Percentiles rank a stretch among this genome's conserved stretches.
Evolutionary conservation across 1,140 invertebrate species (phyloP).

Genomic region (Procambarus virginalis): DNA sequence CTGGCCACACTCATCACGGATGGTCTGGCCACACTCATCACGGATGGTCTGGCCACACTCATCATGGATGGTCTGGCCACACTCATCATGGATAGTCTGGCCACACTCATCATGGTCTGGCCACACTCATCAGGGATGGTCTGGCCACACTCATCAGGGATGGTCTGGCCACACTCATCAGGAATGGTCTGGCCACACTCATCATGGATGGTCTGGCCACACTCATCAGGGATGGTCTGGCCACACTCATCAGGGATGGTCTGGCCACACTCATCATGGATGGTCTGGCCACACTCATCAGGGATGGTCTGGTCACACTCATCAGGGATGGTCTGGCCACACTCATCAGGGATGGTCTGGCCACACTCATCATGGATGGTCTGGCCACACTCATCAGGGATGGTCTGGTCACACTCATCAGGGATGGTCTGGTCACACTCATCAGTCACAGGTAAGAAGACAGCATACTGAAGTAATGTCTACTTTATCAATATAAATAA

Average conservation of each 20-base stretch:
- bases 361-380: not conserved
- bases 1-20: constrained; percentile 47
- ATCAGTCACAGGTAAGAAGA: constrained; percentile 41
- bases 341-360: constrained; percentile 13
- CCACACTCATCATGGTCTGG: constrained; percentile 22
- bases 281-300: constrained; percentile 50
- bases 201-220: not conserved
- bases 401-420: not conserved
- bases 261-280: not conserved
- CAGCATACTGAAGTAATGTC: constrained; percentile 27
- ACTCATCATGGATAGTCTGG: constrained; percentile 24
- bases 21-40: not conserved
- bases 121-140: no score
- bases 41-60: constrained; percentile 52
- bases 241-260: constrained; percentile 28
- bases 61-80: not conserved
- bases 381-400: constrained; percentile 43
- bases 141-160: no score
- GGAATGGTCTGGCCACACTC: constrained; percentile 52
- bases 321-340: constrained; percentile 34
- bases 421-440: constrained; percentile 46
- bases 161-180: not conserved
- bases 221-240: constrained; percentile 24
- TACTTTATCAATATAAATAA: constrained; percentile 62
- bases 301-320: no score